A percentile compares a stretch with the other conserved stretches of the same genome.
Conservation (phyloP, 2,113 vertebrate species). For the Semnornis frantzii region DNA sequence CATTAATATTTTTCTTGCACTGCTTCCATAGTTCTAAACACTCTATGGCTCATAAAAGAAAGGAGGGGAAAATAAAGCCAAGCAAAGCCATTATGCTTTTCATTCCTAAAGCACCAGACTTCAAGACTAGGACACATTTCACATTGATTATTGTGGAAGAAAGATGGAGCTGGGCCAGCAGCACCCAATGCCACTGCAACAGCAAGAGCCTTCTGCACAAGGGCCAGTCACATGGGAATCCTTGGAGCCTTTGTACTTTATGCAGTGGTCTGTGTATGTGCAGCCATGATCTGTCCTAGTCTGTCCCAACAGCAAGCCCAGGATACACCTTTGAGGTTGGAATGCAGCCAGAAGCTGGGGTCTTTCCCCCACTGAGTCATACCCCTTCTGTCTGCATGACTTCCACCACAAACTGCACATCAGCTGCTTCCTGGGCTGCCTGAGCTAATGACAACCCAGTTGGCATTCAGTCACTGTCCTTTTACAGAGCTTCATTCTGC, state of each 20-base stretch:
- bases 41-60: not conserved
- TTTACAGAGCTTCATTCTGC: constrained; percentile 56
- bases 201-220: not conserved
- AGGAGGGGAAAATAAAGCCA: not conserved
- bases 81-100: constrained; percentile 15
- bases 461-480: constrained; percentile 14
- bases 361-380: not conserved
- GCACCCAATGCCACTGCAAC: not conserved
- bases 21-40: constrained; percentile 27
- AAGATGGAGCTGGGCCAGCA: constrained; percentile 20
- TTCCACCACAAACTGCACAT: constrained; percentile 38
- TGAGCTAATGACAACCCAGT: not conserved
- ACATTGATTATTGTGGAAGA: not conserved
- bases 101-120: not conserved
- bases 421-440: constrained; percentile 47
- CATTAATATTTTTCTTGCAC: constrained; percentile 61
- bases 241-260: not conserved
- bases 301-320: not conserved
- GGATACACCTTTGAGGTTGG: not conserved
- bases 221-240: not conserved
- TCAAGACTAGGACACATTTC: not conserved
- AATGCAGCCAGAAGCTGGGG: not conserved
- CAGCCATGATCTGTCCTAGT: not conserved
- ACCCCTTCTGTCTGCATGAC: constrained; percentile 12
- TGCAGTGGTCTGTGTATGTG: not conserved